These are phyloP conservation scores for Hirudo medicinalis DNA, from an alignment of 1,140 invertebrate genomes.

Conservation along the genomic window DNA sequence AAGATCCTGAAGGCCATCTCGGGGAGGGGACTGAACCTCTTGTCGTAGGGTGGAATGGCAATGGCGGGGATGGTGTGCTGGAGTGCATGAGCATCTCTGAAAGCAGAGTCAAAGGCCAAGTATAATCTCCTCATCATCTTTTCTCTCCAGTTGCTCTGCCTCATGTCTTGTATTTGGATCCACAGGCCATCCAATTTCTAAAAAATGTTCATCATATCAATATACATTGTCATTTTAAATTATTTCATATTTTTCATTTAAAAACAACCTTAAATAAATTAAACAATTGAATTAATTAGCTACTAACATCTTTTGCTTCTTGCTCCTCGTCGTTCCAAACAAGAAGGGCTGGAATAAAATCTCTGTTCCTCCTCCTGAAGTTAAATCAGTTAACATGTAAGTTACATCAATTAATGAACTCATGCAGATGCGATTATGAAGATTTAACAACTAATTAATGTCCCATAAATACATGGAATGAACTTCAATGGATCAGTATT, in stretches of 20 bases:
- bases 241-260: neutral
- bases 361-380: slow-evolving; percentile 3
- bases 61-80: slow-evolving; percentile 82
- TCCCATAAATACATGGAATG: no score
- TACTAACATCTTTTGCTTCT: neutral
- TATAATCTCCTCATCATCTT: slow-evolving; percentile 91
- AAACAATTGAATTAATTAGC: neutral
- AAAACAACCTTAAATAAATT: neutral
- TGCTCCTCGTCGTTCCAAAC: neutral
- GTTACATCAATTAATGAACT: no score
- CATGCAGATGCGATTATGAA: no score
- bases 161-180: slow-evolving; percentile 61
- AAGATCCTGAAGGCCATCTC: slow-evolving; percentile 57
- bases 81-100: slow-evolving; percentile 85
- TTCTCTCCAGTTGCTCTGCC: slow-evolving; percentile 88
- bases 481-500: no score
- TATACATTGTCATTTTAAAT: neutral
- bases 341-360: neutral
- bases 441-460: no score
- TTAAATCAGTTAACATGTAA: no score
- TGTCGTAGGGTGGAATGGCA: slow-evolving; percentile 75
- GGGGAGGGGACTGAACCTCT: slow-evolving; percentile 74
- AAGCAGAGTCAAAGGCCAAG: slow-evolving; percentile 79
- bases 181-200: slow-evolving; percentile 77
- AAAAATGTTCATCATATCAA: slow-evolving; percentile 24